These are phyloP conservation scores for Gorsachius goisagi DNA, from an alignment of 2,113 vertebrate species.

Conservation along the genomic window DNA sequence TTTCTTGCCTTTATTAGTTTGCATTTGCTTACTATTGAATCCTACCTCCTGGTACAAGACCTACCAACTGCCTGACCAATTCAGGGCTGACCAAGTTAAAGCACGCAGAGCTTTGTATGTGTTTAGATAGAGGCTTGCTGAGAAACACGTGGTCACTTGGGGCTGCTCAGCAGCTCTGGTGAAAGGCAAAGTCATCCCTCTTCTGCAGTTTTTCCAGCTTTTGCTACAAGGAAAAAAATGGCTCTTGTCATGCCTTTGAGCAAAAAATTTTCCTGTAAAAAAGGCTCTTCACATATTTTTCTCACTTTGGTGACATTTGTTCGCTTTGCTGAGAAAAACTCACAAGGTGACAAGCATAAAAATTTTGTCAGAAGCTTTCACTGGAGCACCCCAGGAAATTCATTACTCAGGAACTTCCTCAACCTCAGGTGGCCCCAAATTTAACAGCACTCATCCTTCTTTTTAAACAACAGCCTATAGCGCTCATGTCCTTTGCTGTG, in stretches of 20 bases:
- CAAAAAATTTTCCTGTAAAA: neutral
- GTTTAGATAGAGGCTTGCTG: neutral
- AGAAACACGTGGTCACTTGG: neutral
- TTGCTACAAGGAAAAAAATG: neutral
- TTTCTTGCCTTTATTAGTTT: neutral
- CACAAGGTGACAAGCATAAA: slow-evolving; percentile 17
- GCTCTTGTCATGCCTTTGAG: neutral
- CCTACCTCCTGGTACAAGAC: neutral
- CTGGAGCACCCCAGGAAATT: neutral
- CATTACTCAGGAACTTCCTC: slow-evolving; percentile 45
- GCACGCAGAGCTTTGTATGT: neutral
- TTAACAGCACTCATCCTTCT: slow-evolving; percentile 11
- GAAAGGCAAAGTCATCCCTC: neutral
- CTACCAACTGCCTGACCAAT: neutral
- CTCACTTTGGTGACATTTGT: slow-evolving; percentile 30
- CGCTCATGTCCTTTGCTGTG: neutral
- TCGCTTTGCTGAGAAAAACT: slow-evolving; percentile 14
- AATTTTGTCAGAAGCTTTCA: neutral
- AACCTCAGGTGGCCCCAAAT: neutral
- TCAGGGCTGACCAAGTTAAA: neutral
- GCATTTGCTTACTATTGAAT: neutral
- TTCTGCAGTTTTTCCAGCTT: neutral
- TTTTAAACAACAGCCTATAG: neutral
- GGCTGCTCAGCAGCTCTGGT: neutral
- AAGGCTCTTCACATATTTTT: slow-evolving; percentile 2